Evolutionary conservation across 2,797 vertebrate genomes (phyloP), one percentile per base, ranked within the genome.

Genomic region (Orestias chungarensis): DNA sequence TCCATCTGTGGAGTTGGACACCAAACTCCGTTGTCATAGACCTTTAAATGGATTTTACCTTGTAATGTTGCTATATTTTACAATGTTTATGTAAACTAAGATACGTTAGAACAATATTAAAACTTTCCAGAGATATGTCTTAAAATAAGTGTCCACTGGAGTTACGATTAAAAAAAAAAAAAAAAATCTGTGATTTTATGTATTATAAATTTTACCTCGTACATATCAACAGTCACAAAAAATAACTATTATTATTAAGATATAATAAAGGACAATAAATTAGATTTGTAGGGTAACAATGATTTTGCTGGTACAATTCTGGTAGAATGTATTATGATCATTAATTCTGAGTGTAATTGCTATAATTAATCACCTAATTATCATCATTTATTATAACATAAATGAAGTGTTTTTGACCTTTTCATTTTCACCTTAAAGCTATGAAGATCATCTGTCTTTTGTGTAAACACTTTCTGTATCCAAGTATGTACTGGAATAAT

Each of bases 351-450:
- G 0, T 65, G 43, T 47, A 74, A 62, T 79, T 40, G 27, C 31
- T 42, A 77, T 50, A 18, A 71, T 68, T 59, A 62, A 64, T 67
- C 31, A 68, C 15, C 10, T 40, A 61, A 61, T 61, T 40, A 59
- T 35, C n/a, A 67, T 50, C 11, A 73, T 70, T 49, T 54, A 67
- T 70, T 33, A 62, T 43, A 18, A 55, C 25, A 27, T 18, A 27
- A 7, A 20, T 42, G 23, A 27, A 23, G 18, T 59, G 14, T 59
- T 70, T 18, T 66, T 33, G 18, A 66, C 31, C 2, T 70, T 73
- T 55, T 71, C 10, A 27, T 14, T 75, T 6, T n/a, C 44, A 68
- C 7, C 66, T 66, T 61, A 33, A 66, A 62, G 44, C 27, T 35
- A 80, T 44, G 6, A 62, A 46, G 40, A 44, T 44, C 43, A 68